Base-by-base conservation (phyloP, 2,797 vertebrate species). In the Characodon lateralis region DNA sequence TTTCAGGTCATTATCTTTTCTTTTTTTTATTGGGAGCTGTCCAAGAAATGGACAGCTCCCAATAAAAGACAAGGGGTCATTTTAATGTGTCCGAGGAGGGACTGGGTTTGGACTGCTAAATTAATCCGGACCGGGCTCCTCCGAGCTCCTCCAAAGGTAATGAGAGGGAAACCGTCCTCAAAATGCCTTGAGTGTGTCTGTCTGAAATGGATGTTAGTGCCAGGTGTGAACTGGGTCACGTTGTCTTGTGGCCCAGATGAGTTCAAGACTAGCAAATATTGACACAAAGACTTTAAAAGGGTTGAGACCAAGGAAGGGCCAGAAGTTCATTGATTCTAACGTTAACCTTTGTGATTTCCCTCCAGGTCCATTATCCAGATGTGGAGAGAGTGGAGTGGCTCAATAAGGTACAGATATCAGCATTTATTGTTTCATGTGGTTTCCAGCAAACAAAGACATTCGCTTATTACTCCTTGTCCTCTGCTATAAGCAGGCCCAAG, bases 321-420 rank as follows among this genome's bases (percentile, higher is more conserved):
- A 26, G 66, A 5, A 46, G 39, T 69, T 69, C 13, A 48, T 0
- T 39, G 26, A 50, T 43, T 75, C 41, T 85, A 58, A 85, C 48
- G 31, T 1, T 0, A 55, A 10, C 1, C 1, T 73, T 79, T 76
- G 6, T 81, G 1, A 77, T 80, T 20, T 53, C 13, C 0, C 61
- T 83, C 4, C 93, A 99, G 98, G 98, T 99, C 74, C 97, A 99
- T 90, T 99, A 97, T 93, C 98, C 98, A 89, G 98, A 99, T 87
- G 97, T 98, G 65, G 98, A 99, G 86, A 94, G 98, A 90, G 98
- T 98, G 91, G 98, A 99, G 92, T 99, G 98, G 98, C 94, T 99
- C 83, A 99, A 99, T 93, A 99, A 99, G 97, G 98, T 98, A 82
- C 35, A 6, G 12, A 69, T 18, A 69, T 13, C n/a, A 69, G 41